Evolutionary conservation across 53 echinoderm and acorn worm species (phyloP), one percentile per base, ranked within the genome.

Genomic region (Luidia sarsii): DNA sequence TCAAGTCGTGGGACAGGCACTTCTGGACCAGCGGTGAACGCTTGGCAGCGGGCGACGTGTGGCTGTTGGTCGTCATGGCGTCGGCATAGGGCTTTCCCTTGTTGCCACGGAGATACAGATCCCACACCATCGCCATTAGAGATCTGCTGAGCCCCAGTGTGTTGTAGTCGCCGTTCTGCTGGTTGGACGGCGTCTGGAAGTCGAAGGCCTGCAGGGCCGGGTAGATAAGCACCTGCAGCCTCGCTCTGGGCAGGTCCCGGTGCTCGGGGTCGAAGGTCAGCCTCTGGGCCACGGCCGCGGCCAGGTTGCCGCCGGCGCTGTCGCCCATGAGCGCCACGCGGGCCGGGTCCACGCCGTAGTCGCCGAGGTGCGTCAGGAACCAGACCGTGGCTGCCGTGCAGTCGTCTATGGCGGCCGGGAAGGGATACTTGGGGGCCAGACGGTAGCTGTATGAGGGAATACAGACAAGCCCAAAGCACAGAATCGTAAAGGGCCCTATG

Each of bases 281-380:
- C 25, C 85, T 66, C 71, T 90, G 90, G 3, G 87, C 49, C 29
- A 97, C 82, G 14, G 93, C 86, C 2, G 93, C 89, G 2, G 91
- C 82, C 8, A 97, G 74, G 46, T 91, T 88, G 1, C 93, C 99
- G 2, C 99, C 99, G 1, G 99, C 93, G 50, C 99, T 97, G 71
- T 97, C 93, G 0, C 99, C 99, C 39, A 83, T 82, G 29, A 97
- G 65, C 0, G 80, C 99, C 4, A 97, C 59, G 36, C 91, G 83
- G 16, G 61, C 59, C 3, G 84, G 67, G 43, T 97, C 94, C 2
- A 97, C 89, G 50, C 75, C 83, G 65, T 66, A 90, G 22, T 86
- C 81, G 1, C 83, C 45, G 20, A 89, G 80, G 52, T 88, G 86
- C 11, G 33, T 37, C 39, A 97, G 55, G 65, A 97, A 59, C 84